phyloP scores from a whole-genome alignment of 1,140 invertebrate species.

The Drosophila athabasca region DNA sequence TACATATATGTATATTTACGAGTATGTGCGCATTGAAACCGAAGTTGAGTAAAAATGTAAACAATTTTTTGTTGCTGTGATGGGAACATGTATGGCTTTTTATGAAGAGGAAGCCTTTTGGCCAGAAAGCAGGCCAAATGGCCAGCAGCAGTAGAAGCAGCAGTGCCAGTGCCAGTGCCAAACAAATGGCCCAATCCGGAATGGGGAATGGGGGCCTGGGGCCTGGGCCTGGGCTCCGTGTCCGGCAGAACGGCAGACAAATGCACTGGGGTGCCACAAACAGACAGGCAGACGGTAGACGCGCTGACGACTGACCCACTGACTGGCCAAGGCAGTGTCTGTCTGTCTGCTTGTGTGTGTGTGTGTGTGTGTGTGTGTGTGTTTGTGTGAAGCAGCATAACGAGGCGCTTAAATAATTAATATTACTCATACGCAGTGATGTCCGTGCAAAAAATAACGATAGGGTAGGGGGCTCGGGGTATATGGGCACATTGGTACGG shows the following conservation, averaged over 20 bases:
- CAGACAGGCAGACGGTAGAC: slow-evolving; percentile 45
- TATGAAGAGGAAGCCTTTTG: slow-evolving; percentile 54
- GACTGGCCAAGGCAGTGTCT: slow-evolving; percentile 51
- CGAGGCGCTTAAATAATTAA: slow-evolving; percentile 81
- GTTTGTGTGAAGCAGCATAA: slow-evolving; percentile 42
- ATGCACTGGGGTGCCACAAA: slow-evolving; percentile 77
- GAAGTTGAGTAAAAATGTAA: slow-evolving; percentile 69
- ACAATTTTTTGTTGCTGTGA: slow-evolving; percentile 62
- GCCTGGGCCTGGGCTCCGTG: too few relatives aligned
- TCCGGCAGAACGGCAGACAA: slow-evolving; percentile 62
- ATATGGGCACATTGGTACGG: too few relatives aligned
- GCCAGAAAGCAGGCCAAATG: slow-evolving; percentile 71
- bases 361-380: too few relatives aligned
- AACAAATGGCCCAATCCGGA: slow-evolving; percentile 59
- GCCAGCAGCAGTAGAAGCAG: slow-evolving; percentile 18
- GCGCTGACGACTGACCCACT: slow-evolving; percentile 10
- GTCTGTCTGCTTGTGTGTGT: too few relatives aligned
- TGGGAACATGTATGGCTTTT: slow-evolving; percentile 60
- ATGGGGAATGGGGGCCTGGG: slow-evolving; percentile 3
- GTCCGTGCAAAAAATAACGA: slow-evolving; percentile 1
- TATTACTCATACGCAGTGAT: slow-evolving; percentile 71
- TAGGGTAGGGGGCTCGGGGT: background rate
- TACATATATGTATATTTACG: background rate
- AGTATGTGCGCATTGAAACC: slow-evolving; percentile 28
- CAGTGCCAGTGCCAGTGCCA: slow-evolving; percentile 21